Evolutionary conservation across 2,888 invertebrate species (phyloP), one percentile per base, ranked within the genome.

Genomic region (Cephalotes varians): DNA sequence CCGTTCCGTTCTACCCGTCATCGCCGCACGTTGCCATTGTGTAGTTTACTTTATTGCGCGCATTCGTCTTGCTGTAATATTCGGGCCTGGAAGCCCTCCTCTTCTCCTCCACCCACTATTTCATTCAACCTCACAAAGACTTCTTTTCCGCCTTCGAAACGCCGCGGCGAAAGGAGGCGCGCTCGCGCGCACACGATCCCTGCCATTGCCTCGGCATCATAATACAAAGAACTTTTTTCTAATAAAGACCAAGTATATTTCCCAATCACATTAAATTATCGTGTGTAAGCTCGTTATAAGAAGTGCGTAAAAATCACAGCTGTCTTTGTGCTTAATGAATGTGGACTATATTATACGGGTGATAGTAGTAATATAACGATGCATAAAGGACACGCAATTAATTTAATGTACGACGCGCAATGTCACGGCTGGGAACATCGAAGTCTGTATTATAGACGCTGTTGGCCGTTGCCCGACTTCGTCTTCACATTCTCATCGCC

Each of bases 51-150:
- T 92, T 92, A 93, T 93, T 91, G 90, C 90, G 49, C 82, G 88
- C 92, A 92, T 92, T 92, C 91, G 85, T 93, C 92, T 91, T 91
- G 85, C 85, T 85, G 89, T 90, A 91, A 93, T 92, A 93, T 92
- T 93, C 90, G 89, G 87, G 85, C 21, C 84, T 71, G 73, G 81
- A 67, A 65, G 51, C 49, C 60, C 71, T 28, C 40, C 74, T 34
- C 44, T 51, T 77, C 49, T 69, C 51, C 51, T 56, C 28, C 62
- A 28, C 12, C 58, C 51, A 47, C 58, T 56, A 40, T 49, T 54
- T 80, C 58, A 58, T 60, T 69, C 80, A 51, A 72, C 60, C 72
- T 83, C 37, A 69, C 62, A 64, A 47, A 64, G 74, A 77, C 77
- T 40, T 51, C 51, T 44, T 56, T 21, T 56, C 77, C 47, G 65